Evolutionary conservation across 2,888 invertebrate species (phyloP), one percentile per base, ranked within the genome.

Genomic region (Drosophila neutralis): DNA sequence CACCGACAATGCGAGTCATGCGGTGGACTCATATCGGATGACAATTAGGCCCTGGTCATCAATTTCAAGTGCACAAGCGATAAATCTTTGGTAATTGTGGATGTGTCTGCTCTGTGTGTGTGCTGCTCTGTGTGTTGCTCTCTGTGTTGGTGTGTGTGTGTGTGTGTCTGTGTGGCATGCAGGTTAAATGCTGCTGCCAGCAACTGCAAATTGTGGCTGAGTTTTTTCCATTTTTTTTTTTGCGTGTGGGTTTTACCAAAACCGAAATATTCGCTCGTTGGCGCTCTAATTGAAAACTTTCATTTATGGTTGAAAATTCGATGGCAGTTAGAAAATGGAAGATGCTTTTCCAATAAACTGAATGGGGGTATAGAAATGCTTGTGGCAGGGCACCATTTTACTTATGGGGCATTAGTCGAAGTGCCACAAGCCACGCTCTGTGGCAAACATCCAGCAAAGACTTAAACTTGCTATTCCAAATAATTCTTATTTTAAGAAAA

Each of bases 11-110:
- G 88, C 90, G 87, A 88, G 86, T 90, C 91, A 90, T 88, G 83
- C 87, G 87, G 87, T 88, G 83, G 90, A 90, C 72, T 90, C 87
- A 87, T 87, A 87, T 87, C 87, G 87, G 87, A 87, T 87, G 87
- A 87, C 87, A 87, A 87, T 87, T 87, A 87, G 87, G 87, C 87
- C 90, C 87, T 90, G 87, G 87, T 90, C 87, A 87, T 87, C 91
- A 87, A 87, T 87, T 87, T 73, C 87, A 90, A 87, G 89, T 87
- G 87, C 87, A 90, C 91, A 90, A 76, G 90, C 87, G 90, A 87
- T 87, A 87, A 87, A 87, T 87, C 91, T 90, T 89, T 80, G 75
- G 91, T 87, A 90, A 90, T 90, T 87, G 90, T 87, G 71, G 78
- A 61, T 69, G 70, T 78, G 58, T 73, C 61, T 53, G 59, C 35